These are phyloP conservation scores for Poecilobothrus nobilitatus DNA, from an alignment of 2,888 invertebrate genomes.

Conservation along the genomic window DNA sequence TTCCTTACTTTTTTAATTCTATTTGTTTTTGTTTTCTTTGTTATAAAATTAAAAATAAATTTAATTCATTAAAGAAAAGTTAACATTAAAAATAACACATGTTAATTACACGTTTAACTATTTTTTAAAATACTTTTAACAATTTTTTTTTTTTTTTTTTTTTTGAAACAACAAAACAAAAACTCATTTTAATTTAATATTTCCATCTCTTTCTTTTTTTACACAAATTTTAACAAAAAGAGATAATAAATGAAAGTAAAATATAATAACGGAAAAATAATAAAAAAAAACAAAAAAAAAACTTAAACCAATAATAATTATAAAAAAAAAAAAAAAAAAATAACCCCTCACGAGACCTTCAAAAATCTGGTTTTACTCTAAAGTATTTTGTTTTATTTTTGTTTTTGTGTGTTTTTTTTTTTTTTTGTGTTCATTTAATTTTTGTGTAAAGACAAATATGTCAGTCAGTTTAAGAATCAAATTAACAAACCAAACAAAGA, in stretches of 20 bases:
- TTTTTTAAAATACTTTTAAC: neutral
- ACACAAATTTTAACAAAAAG: neutral
- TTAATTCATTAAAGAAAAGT: neutral
- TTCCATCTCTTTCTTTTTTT: neutral
- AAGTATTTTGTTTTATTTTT: neutral
- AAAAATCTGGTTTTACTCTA: neutral
- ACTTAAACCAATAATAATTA: neutral
- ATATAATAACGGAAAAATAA: neutral
- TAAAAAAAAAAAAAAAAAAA: neutral
- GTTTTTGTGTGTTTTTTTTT: neutral
- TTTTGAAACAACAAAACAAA: neutral
- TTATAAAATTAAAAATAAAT: neutral
- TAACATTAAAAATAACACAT: neutral
- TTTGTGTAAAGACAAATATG: neutral
- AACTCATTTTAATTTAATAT: neutral
- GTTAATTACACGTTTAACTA: conserved; percentile 3
- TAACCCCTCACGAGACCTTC: neutral
- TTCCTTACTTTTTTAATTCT: no score
- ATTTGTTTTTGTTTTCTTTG: no score
- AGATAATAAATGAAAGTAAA: neutral
- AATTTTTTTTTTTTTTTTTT: no score
- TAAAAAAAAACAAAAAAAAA: neutral
- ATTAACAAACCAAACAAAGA: no score
- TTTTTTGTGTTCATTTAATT: neutral
- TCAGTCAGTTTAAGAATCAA: neutral